Percentiles rank a stretch among this genome's conserved stretches.
phyloP scores from a whole-genome alignment of 2,888 invertebrate genomes.

The Abrostola triplasia region DNA sequence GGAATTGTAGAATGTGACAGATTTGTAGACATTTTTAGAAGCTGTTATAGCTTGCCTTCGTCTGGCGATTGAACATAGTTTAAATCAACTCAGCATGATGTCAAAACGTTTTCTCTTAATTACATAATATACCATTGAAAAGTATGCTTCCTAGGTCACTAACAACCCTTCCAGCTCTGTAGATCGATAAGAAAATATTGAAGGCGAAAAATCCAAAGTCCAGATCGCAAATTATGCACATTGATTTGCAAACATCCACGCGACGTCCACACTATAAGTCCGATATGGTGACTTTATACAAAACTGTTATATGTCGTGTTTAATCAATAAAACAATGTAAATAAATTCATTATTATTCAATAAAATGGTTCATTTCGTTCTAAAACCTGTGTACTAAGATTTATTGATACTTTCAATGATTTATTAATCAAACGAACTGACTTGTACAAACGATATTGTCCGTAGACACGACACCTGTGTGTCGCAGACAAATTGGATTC shows the following conservation, averaged over 20 bases:
- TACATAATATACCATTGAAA: too few relatives aligned
- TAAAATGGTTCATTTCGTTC: background rate
- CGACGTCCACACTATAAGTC: constrained; percentile 21
- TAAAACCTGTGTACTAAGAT: background rate
- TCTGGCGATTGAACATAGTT: too few relatives aligned
- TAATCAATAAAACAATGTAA: constrained; percentile 19
- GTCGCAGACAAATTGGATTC: constrained; percentile 28
- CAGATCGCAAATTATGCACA: constrained; percentile 7
- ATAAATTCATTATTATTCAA: background rate
- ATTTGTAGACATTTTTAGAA: too few relatives aligned
- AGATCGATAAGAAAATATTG: too few relatives aligned
- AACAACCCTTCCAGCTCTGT: too few relatives aligned
- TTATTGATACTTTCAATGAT: constrained; percentile 22
- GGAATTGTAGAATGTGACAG: too few relatives aligned
- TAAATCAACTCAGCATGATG: too few relatives aligned
- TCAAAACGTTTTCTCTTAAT: too few relatives aligned
- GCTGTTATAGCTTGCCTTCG: too few relatives aligned
- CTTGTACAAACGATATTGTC: constrained; percentile 11
- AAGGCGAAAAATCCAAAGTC: background rate
- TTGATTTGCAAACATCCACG: constrained; percentile 23
- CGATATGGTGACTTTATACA: constrained; percentile 22
- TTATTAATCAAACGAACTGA: constrained; percentile 25
- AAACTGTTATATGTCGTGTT: constrained; percentile 7
- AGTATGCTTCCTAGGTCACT: too few relatives aligned
- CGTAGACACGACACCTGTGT: constrained; percentile 28